phyloP scores from a whole-genome alignment of 2,113 vertebrate species.

The Potamarius usumacintae region DNA sequence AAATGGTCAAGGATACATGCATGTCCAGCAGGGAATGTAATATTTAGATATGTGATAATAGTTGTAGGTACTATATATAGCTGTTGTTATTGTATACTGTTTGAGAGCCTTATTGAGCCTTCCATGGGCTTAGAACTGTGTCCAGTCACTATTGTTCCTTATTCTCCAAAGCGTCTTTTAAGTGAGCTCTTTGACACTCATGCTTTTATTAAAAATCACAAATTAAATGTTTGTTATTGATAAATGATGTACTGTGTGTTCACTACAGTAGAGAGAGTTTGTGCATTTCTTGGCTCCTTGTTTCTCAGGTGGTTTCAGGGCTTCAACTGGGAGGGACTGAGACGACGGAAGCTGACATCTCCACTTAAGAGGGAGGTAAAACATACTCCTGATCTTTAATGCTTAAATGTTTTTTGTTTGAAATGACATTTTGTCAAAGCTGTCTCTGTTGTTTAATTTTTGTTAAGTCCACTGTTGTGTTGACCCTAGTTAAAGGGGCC shows the following conservation, averaged over 20 bases:
- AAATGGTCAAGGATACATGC: not conserved
- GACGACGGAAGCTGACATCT: conserved; percentile 68
- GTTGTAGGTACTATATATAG: not conserved
- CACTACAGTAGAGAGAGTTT: not conserved
- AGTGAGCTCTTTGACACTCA: not conserved
- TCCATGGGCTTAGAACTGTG: not conserved
- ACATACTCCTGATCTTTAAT: not conserved
- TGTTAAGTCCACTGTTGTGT: conserved; percentile 10
- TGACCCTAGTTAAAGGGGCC: conserved; percentile 69
- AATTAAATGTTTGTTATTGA: not conserved
- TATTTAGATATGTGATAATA: not conserved
- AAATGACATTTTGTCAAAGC: not conserved
- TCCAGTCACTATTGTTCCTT: not conserved
- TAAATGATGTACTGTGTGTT: not conserved
- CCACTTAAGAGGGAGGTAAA: conserved; percentile 76
- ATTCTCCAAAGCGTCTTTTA: not conserved
- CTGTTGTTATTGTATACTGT: not conserved
- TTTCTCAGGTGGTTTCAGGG: conserved; percentile 77
- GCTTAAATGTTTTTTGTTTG: not conserved
- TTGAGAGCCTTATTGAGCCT: not conserved
- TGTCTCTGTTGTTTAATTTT: not conserved
- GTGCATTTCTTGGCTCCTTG: not conserved
- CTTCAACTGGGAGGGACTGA: conserved; percentile 78
- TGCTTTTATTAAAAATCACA: not conserved
- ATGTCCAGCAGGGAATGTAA: conserved; percentile 23